These are phyloP conservation scores for Etheostoma perlongum DNA, from an alignment of 2,797 vertebrate genomes.

Conservation along the genomic window DNA sequence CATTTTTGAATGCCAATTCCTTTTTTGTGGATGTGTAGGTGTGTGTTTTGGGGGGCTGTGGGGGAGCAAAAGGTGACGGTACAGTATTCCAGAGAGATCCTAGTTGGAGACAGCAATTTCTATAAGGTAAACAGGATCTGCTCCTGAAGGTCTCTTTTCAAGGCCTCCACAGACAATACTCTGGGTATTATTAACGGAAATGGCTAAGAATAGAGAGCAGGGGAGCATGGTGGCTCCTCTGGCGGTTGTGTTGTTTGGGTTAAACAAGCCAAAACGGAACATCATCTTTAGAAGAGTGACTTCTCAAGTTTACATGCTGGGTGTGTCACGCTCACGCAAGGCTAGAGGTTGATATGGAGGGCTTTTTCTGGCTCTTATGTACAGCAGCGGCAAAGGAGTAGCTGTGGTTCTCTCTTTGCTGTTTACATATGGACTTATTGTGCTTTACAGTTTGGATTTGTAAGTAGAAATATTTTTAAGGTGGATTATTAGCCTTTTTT, in stretches of 20 bases:
- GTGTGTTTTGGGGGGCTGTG: constrained; percentile 36
- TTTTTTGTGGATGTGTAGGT: constrained; percentile 56
- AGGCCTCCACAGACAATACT: constrained; percentile 87
- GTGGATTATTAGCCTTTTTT: not conserved
- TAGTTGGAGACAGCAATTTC: constrained; percentile 82
- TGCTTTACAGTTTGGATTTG: constrained; percentile 51
- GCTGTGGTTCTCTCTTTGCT: constrained; percentile 31
- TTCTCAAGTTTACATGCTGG: constrained; percentile 64
- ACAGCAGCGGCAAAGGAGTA: constrained; percentile 12
- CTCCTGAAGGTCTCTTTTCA: constrained; percentile 84
- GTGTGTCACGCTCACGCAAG: constrained; percentile 61
- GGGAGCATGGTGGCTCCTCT: constrained; percentile 81
- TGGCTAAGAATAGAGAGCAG: constrained; percentile 87
- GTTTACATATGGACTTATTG: constrained; percentile 58
- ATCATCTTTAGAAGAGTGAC: constrained; percentile 76
- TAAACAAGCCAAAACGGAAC: constrained; percentile 81
- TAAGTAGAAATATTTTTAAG: constrained; percentile 67
- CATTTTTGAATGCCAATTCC: constrained; percentile 74
- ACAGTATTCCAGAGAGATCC: constrained; percentile 80
- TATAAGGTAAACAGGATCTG: constrained; percentile 87
- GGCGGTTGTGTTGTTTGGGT: constrained; percentile 76
- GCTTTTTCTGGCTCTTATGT: constrained; percentile 50
- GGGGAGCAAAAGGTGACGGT: constrained; percentile 72
- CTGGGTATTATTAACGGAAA: constrained; percentile 87
- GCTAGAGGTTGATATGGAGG: constrained; percentile 48